A percentile compares a stretch with the other conserved stretches of the same genome.
Conservation (phyloP, 2,797 vertebrate genomes). For the Propithecus deckenii region DNA sequence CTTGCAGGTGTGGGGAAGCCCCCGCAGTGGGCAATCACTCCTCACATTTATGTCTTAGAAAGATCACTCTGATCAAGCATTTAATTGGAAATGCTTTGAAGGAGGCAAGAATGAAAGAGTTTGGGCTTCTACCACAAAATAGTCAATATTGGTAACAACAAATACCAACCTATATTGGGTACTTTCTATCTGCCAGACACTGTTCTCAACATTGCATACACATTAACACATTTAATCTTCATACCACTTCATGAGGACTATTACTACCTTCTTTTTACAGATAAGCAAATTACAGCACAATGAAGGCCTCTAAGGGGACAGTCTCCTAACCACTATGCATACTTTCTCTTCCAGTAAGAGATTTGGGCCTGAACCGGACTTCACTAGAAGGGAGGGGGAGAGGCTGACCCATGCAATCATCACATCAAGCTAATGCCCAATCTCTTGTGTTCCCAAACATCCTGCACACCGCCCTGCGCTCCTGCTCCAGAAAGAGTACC, state of each 20-base stretch:
- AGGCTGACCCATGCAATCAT: fast-evolving
- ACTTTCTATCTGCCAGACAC: neutral
- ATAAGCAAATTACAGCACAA: neutral
- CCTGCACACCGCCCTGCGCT: neutral
- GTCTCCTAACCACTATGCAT: neutral
- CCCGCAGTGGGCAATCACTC: neutral
- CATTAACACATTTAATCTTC: neutral
- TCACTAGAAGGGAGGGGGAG: neutral
- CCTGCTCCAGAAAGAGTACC: neutral
- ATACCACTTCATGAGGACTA: neutral
- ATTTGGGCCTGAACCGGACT: neutral
- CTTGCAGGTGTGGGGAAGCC: neutral
- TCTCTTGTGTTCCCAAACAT: neutral
- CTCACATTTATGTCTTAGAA: neutral
- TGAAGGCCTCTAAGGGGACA: neutral
- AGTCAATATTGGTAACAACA: neutral
- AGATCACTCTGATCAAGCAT: neutral
- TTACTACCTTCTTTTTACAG: neutral
- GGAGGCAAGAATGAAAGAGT: neutral
- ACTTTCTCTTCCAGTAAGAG: neutral
- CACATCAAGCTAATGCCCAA: neutral
- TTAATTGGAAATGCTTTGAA: neutral
- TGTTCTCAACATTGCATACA: neutral
- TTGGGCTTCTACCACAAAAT: neutral
- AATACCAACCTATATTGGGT: neutral